Evolutionary conservation across 2,797 vertebrate genomes (phyloP), one percentile per base, ranked within the genome.

Genomic region (Choloepus didactylus): DNA sequence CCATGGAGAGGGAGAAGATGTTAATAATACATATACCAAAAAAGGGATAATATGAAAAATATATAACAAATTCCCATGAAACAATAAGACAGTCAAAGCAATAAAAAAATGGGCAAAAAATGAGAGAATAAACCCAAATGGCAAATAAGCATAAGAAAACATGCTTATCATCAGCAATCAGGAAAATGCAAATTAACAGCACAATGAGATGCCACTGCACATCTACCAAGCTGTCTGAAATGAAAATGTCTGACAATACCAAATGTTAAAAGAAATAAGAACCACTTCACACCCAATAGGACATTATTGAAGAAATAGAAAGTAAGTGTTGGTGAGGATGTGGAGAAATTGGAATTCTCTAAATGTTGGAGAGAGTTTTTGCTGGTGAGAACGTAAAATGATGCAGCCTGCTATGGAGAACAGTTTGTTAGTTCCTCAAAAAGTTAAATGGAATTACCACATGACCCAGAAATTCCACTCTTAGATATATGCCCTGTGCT

Each of bases 131-230:
- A 91, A 93, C 91, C 83, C 23, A 77, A 94, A 84, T 87, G 59
- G 11, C 7, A 95, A 92, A 87, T 77, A 92, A 86, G 38, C 18
- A 62, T 77, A 41, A 80, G 54, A 81, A 93, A 87, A 85, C n/a
- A 16, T 87, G 1, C 19, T 75, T 90, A 44, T 84, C 11, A 46
- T 70, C 88, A 81, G 54, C 66, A 81, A 84, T 46, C n/a, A 94
- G 66, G 66, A 83, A 82, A 91, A 88, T 54, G 35, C 35, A 90
- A 92, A 84, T 44, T 87, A 87, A 87, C 93, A 72, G n/a, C 87
- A 72, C 49, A 85, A 81, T 54, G n/a, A 75, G 59, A 87, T 89
- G 29, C 46, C 62, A 75, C 64, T 87, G 38, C 25, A 72, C 3
- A 67, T 76, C 25, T 67, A 93, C 38, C n/a, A 92, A 51, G n/a